Evolutionary conservation across 2,888 invertebrate genomes (phyloP).

Genomic region (Dilophus febrilis): DNA sequence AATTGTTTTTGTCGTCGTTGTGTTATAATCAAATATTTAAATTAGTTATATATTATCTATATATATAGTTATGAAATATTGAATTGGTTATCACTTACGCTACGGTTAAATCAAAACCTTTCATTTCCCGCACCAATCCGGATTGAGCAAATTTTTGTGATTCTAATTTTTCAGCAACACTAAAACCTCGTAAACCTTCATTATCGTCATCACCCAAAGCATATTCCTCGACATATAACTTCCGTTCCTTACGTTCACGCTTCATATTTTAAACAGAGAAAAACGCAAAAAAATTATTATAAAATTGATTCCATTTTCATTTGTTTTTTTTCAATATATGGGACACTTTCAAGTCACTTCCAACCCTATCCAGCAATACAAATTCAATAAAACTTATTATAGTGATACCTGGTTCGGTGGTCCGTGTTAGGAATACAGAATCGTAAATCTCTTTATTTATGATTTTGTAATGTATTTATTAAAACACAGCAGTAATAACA

Average conservation of each 20-base stretch:
- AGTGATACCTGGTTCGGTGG: too few species aligned
- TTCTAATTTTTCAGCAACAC: slow-evolving; percentile 81
- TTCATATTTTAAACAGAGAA: slow-evolving; percentile 24
- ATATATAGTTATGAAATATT: not conserved
- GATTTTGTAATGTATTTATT: too few species aligned
- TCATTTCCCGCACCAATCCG: slow-evolving; percentile 73
- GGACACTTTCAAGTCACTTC: too few species aligned
- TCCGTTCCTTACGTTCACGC: slow-evolving; percentile 83
- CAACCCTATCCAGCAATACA: too few species aligned
- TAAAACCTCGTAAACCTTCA: slow-evolving; percentile 64
- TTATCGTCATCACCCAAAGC: slow-evolving; percentile 58
- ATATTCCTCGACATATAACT: slow-evolving; percentile 88
- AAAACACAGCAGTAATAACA: too few species aligned
- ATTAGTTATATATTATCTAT: not conserved
- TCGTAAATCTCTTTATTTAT: too few species aligned
- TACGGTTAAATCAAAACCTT: slow-evolving; percentile 60
- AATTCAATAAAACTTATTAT: too few species aligned
- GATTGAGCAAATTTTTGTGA: slow-evolving; percentile 54
- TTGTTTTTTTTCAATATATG: not conserved
- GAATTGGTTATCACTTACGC: slow-evolving; percentile 31
- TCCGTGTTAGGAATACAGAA: too few species aligned
- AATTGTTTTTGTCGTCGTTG: too few species aligned
- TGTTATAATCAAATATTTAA: too few species aligned
- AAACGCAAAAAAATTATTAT: slow-evolving; percentile 7
- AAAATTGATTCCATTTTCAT: too few species aligned